Evolutionary conservation across 2,113 vertebrate species (phyloP), one percentile per base, ranked within the genome.

Genomic region (Rhynchopsitta pachyrhyncha): DNA sequence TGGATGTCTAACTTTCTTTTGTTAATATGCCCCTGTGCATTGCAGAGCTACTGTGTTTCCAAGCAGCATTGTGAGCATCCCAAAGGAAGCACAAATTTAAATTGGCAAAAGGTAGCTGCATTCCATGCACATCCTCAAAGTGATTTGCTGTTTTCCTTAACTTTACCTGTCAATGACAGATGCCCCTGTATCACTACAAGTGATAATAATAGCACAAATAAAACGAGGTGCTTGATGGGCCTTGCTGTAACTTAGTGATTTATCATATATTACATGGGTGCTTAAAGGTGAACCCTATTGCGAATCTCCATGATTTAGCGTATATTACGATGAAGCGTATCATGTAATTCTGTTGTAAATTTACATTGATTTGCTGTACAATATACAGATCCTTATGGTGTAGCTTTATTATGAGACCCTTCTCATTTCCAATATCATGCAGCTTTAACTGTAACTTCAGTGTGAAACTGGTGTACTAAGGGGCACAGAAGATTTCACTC

Each of bases 301-400:
- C 86, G 86, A 97, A 92, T 96, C 59, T 93, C 82, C 60, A 57
- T 96, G 91, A 97, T 91, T 96, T 94, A 88, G 29, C 29, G 7
- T 67, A 44, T 81, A 87, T 80, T 57, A 62, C 85, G 85, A 70
- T 85, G 83, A 92, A n/a, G 24, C 42, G 87, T 80, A 90, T 57
- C 46, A 50, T 69, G 59, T 95, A 97, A 96, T 92, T 95, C 94
- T 77, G 13, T 44, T 95, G 63, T 96, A 97, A 96, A 97, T 93
- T 69, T 66, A 41, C 95, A 96, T 95, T 93, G 95, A 97, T 97
- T 96, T 95, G 52, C 78, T 95, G 64, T 81, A 79, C n/a, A 47
- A 78, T 95, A 53, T 88, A 85, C 5, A 95, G 64, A 79, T 50
- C 16, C 11, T 87, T 78, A 59, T 31, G 25, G 16, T 44, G 41